These are phyloP conservation scores for Columba livia DNA, from an alignment of 2,113 vertebrate genomes.

Conservation along the genomic window DNA sequence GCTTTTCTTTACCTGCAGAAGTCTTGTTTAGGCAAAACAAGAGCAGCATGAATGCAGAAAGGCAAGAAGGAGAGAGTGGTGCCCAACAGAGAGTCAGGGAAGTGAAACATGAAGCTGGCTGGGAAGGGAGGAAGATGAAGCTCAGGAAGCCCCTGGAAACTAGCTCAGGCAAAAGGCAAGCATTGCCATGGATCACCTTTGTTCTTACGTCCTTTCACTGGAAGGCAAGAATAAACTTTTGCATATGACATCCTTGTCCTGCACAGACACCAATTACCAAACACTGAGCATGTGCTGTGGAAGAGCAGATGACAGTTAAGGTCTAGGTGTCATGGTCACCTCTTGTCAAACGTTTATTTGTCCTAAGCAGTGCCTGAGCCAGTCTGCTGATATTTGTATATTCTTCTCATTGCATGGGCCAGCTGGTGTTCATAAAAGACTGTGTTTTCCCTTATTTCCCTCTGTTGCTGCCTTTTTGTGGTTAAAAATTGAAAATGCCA, in stretches of 20 bases:
- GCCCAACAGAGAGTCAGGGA: not conserved
- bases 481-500: not conserved
- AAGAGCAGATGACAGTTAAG: not conserved
- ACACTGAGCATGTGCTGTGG: not conserved
- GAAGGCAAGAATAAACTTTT: not conserved
- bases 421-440: not conserved
- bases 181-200: not conserved
- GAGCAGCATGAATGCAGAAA: not conserved
- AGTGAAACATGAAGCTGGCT: not conserved
- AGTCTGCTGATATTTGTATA: accelerated
- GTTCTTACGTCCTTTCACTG: not conserved
- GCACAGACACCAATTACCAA: not conserved
- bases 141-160: not conserved
- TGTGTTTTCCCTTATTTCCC: not conserved
- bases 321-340: not conserved
- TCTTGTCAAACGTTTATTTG: not conserved
- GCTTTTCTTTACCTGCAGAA: not conserved
- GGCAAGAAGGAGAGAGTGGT: not conserved
- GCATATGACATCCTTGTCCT: not conserved
- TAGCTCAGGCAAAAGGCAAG: not conserved
- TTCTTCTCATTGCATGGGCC: not conserved
- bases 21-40: not conserved
- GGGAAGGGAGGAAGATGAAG: not conserved
- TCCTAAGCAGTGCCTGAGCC: not conserved
- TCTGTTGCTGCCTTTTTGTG: not conserved